phyloP scores from a whole-genome alignment of 1,140 invertebrate genomes.

The Drosophila mauritiana region DNA sequence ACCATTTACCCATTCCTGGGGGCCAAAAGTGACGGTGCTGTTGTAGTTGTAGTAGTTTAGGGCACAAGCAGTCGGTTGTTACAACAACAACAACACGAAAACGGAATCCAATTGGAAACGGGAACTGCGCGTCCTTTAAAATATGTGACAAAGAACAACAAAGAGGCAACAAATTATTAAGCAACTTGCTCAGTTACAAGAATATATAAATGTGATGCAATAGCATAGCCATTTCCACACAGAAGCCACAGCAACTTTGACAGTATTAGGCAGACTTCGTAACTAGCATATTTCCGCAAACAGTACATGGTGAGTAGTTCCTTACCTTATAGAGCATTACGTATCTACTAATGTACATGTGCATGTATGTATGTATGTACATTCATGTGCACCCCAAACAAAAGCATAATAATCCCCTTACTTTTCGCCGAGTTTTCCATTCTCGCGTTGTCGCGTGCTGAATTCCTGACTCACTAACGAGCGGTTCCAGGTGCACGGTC shows the following conservation, averaged over 20 bases:
- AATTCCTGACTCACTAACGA: conserved; percentile 34
- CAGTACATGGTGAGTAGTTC: conserved; percentile 40
- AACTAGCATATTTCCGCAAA: conserved; percentile 8
- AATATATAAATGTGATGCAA: conserved; percentile 34
- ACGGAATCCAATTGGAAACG: conserved; percentile 13
- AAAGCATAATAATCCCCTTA: conserved; percentile 10
- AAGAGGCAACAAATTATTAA: conserved; percentile 7
- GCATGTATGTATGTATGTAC: background rate
- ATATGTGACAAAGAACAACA: conserved; percentile 19
- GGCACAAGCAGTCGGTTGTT: conserved; percentile 16
- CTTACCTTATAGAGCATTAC: background rate
- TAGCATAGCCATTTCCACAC: background rate
- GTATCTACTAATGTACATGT: no score
- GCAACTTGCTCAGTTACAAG: conserved; percentile 7
- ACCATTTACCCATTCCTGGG: conserved; percentile 16
- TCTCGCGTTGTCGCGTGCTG: conserved; percentile 29
- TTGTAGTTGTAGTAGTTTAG: conserved; percentile 41
- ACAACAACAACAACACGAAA: background rate
- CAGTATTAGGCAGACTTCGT: conserved; percentile 12
- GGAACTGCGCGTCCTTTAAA: conserved; percentile 24
- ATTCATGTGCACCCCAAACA: background rate
- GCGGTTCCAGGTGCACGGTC: conserved; percentile 25
- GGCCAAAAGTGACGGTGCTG: conserved; percentile 18
- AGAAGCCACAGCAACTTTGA: conserved; percentile 5
- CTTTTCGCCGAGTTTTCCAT: background rate